Evolutionary conservation across 2,888 invertebrate species (phyloP).

Genomic region (Pristionchus mayeri): DNA sequence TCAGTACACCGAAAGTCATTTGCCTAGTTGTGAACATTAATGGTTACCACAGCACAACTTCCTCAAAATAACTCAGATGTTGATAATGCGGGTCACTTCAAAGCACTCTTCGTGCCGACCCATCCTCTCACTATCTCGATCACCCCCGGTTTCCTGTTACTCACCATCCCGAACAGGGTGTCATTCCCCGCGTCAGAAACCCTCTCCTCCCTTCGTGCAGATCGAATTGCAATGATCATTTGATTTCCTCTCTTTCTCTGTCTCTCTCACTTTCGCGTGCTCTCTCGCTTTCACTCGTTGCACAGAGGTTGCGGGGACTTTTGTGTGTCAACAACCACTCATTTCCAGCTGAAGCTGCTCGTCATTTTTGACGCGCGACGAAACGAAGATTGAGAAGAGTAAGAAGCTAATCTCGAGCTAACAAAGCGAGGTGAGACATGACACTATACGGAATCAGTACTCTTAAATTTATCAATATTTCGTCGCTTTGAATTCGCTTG

Average conservation of each 20-base stretch:
- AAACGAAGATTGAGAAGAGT: constrained; percentile 5
- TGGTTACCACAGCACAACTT: no score
- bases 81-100: no score
- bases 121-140: no score
- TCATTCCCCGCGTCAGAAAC: no score
- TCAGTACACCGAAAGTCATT: background rate
- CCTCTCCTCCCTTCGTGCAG: no score
- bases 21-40: background rate
- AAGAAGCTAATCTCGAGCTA: background rate
- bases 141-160: no score
- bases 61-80: no score
- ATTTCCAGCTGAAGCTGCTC: background rate
- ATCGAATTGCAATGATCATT: constrained; percentile 16
- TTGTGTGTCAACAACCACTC: constrained; percentile 17
- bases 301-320: background rate
- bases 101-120: no score
- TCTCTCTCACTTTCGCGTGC: background rate
- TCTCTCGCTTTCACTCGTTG: constrained; percentile 4
- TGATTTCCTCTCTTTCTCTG: constrained; percentile 1
- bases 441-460: no score
- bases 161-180: no score
- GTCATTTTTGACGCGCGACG: constrained; percentile 22
- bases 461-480: no score
- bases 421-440: background rate
- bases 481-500: background rate